Base-by-base conservation (phyloP, 1,140 invertebrate genomes). In the Tribolium madens region DNA sequence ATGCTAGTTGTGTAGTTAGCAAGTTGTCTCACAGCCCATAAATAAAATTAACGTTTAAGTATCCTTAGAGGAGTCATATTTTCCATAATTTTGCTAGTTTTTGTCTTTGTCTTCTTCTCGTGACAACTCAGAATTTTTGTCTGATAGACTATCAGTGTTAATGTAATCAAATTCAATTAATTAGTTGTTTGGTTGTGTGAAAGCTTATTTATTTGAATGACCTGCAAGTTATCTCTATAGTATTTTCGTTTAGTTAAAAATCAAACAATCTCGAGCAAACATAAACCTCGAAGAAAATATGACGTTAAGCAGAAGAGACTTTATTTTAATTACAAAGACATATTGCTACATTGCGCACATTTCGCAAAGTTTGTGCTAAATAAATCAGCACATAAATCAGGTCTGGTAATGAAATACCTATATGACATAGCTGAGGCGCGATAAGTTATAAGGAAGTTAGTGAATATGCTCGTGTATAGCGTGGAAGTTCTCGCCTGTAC, bases 341-440 rank as follows among this genome's bases (percentile, higher is more conserved):
- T 76, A 47, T 78, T 73, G 75, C 74, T 76, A 75, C 78, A 72
- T 78, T 73, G 50, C 76, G 76, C 73, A 76, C 70, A 76, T 83
- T 73, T 81, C 76, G 50, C 79, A 71, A 80, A 81, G 78, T 81
- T 81, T 78, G 64, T 70, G 79, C 72, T 80, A 76, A 82, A 83
- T 82, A 82, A 83, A 83, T 83, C 81, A 81, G 70, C 57, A n/a
- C 68, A 80, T 82, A 80, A 82, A 82, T 82, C 79, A 82, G 78
- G 26, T 57, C 76, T 75, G 74, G 78, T 83, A 83, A 83, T 83
- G 83, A 83, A 83, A 83, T 83, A 83, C 81, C 81, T 82, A 81
- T 82, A 81, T 81, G 83, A 82, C 81, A 79, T 77, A 57, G 77
- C 79, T 83, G 81, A 83, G 78, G 76, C 80, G 76, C 78, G 73